phyloP scores from a whole-genome alignment of 2,113 vertebrate species.

The Melospiza melodia region DNA sequence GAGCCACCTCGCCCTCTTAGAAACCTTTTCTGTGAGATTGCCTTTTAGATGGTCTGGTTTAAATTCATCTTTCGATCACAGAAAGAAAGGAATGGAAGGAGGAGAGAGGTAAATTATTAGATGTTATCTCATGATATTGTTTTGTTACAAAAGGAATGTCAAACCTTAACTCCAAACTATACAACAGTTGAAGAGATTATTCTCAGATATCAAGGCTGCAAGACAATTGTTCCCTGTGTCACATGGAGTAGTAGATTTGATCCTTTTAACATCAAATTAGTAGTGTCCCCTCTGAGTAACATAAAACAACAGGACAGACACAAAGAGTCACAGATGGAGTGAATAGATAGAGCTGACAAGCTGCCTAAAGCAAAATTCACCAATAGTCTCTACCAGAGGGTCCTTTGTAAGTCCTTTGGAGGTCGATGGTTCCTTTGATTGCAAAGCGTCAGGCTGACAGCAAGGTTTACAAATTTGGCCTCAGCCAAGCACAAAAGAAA shows the following conservation, averaged over 20 bases:
- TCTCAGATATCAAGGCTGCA: background rate
- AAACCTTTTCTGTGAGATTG: background rate
- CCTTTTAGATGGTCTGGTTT: background rate
- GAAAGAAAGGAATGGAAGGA: background rate
- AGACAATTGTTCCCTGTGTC: background rate
- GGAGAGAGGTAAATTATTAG: background rate
- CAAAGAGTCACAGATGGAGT: background rate
- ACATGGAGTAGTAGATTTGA: background rate
- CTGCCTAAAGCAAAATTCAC: slow-evolving; percentile 11
- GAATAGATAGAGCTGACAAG: background rate
- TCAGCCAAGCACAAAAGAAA: background rate
- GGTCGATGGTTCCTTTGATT: background rate
- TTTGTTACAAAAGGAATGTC: background rate
- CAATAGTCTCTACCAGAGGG: background rate
- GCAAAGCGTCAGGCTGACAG: slow-evolving; percentile 7
- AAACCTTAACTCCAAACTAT: background rate
- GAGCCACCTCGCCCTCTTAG: background rate
- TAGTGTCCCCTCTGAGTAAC: background rate
- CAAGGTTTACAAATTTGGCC: background rate
- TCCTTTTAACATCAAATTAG: background rate
- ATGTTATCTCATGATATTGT: background rate
- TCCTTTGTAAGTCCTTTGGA: background rate
- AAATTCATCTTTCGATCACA: background rate
- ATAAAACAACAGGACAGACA: slow-evolving; percentile 12
- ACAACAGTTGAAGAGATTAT: background rate